Base-by-base conservation (phyloP, 2,888 invertebrate genomes). In the Mechanitis messenoides region DNA sequence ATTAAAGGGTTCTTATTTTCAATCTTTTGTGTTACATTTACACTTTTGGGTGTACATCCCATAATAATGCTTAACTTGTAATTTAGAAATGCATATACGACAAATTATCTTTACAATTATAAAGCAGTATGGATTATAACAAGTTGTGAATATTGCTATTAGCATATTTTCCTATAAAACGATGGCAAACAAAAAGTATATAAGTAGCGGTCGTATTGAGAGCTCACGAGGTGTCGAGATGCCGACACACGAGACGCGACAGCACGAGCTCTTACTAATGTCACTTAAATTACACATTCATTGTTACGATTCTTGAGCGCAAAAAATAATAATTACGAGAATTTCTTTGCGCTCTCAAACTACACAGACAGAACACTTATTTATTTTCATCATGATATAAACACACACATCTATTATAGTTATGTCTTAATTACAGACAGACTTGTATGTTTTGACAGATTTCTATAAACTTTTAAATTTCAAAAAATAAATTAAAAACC, bases 231-330 rank as follows among this genome's bases (percentile, higher is more conserved):
- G 50, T 50, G 38, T 28, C 38, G 35, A 47, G 33, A 57, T 20
- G 35, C 9, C 54, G n/a, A 35, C 42, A 42, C 9, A 11, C 42
- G 47, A 38, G 20, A 20, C 20, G 20, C 20, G 20, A 57, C 33
- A 47, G 35, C 46, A 47, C 47, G 35, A 31, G n/a, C 42, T 9
- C 42, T 42, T 42, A 42, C 58, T 58, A 53, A 58, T 58, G 58
- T 53, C 33, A 53, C 50, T 47, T 53, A 38, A 58, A 58, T 58
- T 58, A 42, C 58, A 53, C 38, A 50, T 58, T 53, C 45, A 57
- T 47, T 53, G 50, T 50, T 50, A 42, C 12, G 28, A 42, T 31
- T 12, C 20, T 9, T 20, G 35, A 50, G 9, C 42, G 42, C 42
- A 42, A 42, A 42, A 42, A 42, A 42, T 42, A 42, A 42, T 42